Evolutionary conservation across 2,888 invertebrate species (phyloP).

Genomic region (Tortrix viridana): DNA sequence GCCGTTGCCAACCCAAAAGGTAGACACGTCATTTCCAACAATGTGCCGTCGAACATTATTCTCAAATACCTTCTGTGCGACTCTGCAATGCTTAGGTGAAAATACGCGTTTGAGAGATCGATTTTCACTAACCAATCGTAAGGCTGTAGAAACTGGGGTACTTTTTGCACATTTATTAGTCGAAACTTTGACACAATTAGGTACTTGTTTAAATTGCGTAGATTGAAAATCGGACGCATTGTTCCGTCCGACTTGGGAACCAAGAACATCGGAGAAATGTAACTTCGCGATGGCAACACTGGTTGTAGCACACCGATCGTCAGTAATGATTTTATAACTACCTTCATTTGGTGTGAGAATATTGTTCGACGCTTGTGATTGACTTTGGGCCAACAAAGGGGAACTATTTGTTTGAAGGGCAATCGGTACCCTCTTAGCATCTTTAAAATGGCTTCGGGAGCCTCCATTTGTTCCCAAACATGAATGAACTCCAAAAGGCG

Average conservation of each 20-base stretch:
- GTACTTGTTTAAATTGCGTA: not conserved
- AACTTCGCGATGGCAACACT: not conserved
- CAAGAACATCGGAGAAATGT: constrained; percentile 2
- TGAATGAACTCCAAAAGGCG: not conserved
- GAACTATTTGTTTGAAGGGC: not conserved
- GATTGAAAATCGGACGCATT: constrained; percentile 6
- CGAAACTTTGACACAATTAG: not conserved
- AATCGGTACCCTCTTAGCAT: constrained; percentile 3
- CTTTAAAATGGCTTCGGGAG: not conserved
- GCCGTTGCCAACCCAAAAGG: constrained; percentile 32
- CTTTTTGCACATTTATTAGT: not conserved
- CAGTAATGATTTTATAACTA: not conserved
- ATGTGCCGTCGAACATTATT: constrained; percentile 20
- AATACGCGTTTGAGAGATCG: constrained; percentile 36
- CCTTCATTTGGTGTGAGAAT: not conserved
- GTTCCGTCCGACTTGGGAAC: constrained; percentile 3
- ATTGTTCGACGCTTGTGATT: not conserved
- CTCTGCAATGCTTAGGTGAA: constrained; percentile 20
- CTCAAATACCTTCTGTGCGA: constrained; percentile 23
- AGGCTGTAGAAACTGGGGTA: constrained; percentile 1
- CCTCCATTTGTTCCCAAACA: not conserved
- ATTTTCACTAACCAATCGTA: constrained; percentile 28
- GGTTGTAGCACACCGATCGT: not conserved
- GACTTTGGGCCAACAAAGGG: not conserved
- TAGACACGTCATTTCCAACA: constrained; percentile 32